Evolutionary conservation across 2,797 vertebrate species (phyloP).

Genomic region (Sebastiscus albofasciatus): DNA sequence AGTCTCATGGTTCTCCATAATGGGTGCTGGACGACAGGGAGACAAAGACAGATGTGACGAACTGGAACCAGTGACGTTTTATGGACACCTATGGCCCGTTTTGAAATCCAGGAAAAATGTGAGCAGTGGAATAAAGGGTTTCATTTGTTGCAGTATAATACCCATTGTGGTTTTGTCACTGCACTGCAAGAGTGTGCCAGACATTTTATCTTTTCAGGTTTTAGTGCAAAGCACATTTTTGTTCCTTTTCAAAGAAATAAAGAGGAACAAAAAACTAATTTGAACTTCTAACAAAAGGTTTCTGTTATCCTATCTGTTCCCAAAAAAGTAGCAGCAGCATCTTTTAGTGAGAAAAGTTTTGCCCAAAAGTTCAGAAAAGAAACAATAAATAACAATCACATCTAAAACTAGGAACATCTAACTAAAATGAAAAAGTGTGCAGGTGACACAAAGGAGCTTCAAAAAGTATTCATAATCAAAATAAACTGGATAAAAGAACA

Average conservation of each 20-base stretch:
- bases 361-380: not conserved
- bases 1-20: slow-evolving; percentile 94
- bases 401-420: not conserved
- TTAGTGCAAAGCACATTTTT: not conserved
- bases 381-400: not conserved
- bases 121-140: not conserved
- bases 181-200: not conserved
- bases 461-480: not conserved
- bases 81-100: not conserved
- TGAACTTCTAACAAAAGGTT: not conserved
- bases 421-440: not conserved
- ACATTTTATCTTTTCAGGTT: slow-evolving; percentile 5
- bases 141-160: not conserved
- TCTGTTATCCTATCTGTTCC: not conserved
- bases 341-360: not conserved
- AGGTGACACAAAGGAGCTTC: not conserved
- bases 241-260: not conserved
- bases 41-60: slow-evolving; percentile 15
- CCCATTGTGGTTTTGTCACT: slow-evolving; percentile 1
- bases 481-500: not conserved
- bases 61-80: not conserved
- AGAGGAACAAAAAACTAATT: not conserved
- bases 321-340: not conserved
- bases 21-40: slow-evolving; percentile 82
- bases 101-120: not conserved